These are phyloP conservation scores for Centruroides vittatus DNA, from an alignment of 1,140 invertebrate species.

Conservation along the genomic window DNA sequence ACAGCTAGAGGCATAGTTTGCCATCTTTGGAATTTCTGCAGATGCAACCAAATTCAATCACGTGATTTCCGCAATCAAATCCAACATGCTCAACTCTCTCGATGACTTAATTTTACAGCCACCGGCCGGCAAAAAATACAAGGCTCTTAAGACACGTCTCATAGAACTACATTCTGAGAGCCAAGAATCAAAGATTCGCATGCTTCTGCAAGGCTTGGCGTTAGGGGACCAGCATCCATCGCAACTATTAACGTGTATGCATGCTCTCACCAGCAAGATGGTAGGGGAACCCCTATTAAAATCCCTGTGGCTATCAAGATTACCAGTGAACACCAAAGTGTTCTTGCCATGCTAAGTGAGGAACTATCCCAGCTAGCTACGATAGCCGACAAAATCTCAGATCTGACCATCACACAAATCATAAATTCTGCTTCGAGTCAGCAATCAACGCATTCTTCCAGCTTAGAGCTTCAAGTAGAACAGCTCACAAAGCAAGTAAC, in stretches of 20 bases:
- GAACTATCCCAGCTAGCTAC: too few species aligned
- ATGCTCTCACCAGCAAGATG: not conserved
- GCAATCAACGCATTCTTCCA: too few species aligned
- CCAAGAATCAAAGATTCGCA: not conserved
- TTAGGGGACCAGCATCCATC: slow-evolving; percentile 1
- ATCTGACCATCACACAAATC: not conserved
- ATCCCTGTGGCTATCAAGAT: too few species aligned
- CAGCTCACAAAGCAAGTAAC: too few species aligned
- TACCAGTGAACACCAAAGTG: too few species aligned
- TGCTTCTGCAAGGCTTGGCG: not conserved
- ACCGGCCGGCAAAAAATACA: not conserved
- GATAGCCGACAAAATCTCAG: too few species aligned
- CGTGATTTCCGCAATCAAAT: not conserved
- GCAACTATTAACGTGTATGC: not conserved
- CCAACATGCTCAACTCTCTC: not conserved
- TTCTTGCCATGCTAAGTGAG: not conserved
- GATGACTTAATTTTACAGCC: not conserved
- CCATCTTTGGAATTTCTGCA: not conserved
- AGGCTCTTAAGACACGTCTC: too few species aligned
- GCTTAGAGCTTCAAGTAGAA: too few species aligned
- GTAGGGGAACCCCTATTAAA: not conserved
- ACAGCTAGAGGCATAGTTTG: slow-evolving; percentile 22
- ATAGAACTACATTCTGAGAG: not conserved
- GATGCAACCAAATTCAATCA: slow-evolving; percentile 17
- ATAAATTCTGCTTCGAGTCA: not conserved